Evolutionary conservation across 2,113 vertebrate genomes (phyloP), one percentile per base, ranked within the genome.

Genomic region (Cinclus cinclus): DNA sequence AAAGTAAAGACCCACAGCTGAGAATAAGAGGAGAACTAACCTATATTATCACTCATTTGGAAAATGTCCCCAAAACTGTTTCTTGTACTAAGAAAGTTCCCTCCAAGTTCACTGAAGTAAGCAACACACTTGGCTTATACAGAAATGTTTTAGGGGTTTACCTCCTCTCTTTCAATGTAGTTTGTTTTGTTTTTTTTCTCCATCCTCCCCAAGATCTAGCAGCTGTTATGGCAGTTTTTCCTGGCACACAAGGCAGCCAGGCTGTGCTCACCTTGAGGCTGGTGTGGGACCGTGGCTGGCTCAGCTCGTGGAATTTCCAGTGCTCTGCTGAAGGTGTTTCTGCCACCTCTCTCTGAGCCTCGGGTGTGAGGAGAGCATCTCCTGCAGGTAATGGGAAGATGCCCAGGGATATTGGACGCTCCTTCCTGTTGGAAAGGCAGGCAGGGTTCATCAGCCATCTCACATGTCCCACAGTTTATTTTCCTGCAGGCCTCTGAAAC

Each of bases 331-430:
- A 98, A 33, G 98, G 98, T 4, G 98, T 98, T 77, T 99, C 99
- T 1, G 96, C 97, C 0, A 94, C 96, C 50, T 98, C 98, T 90
- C 98, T 98, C 87, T 98, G 98, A 50, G 98, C 65, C 30, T 99
- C 99, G 23, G 99, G 98, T 3, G 98, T 98, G 93, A 99, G 95
- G 10, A 98, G 82, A 14, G 98, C 98, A 63, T 99, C 99, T 94
- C 97, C 98, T 65, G 98, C 97, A 77, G 99, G 98, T 55, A 99
- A 95, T 0, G 99, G 99, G 96, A 99, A 99, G 91, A 99, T 97
- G 62, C 99, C 99, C 98, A 99, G 94, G 47, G 99, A 99, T 94
- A 99, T 98, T 2, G 99, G 99, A 25, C 98, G 99, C 69, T 99
- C 99, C 97, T 99, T 99, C 98, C 99, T 99, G 97, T 88, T 94